Base-by-base conservation (phyloP, 2,113 vertebrate genomes). In the Nannospalax galili region DNA sequence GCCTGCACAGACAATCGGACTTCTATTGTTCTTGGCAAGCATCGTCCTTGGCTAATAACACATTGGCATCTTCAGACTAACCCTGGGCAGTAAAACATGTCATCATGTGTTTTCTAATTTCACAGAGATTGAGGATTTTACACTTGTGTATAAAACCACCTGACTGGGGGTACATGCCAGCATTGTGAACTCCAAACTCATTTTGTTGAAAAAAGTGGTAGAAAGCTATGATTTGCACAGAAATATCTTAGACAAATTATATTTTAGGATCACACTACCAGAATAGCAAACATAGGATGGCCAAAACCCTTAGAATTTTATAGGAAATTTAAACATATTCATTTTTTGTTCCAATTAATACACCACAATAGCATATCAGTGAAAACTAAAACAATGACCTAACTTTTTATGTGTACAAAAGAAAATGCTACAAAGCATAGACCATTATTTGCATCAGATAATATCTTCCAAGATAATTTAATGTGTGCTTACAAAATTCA, bases 121-220 rank as follows among this genome's bases (percentile, higher is more conserved):
- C 94, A 67, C 40, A 64, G 35, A 77, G 84, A 88, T 88, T 96
- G 90, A 84, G 3, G 16, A 64, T 92, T 97, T 98, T 92, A 88
- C 94, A 94, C 65, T 84, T 14, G 37, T 52, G 8, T n/a, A 11
- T 65, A 80, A 26, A 84, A 92, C 10, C 45, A 95, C 58, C 60
- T 93, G 56, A 90, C 11, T 70, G 28, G 32, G 70, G 5, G n/a
- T 42, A 22, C 24, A 37, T 96, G 72, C 42, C 58, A 93, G 72
- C 1, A 65, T 35, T 75, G n/a, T 48, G 22, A 93, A 86, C 24
- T 40, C 60, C 37, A 90, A 28, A 8, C 16, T 2, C 0, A 22
- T 67, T 92, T 93, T 70, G 40, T 26, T 90, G 60, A 65, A 67
- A 85, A 7, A 70, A 90, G 1, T 69, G 45, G n/a, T 89, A 85